A percentile compares a stretch with the other conserved stretches of the same genome.
These are phyloP conservation scores for Phenganax stokvisi DNA, from an alignment of 92 coral and sea anemone species.

Conservation along the genomic window DNA sequence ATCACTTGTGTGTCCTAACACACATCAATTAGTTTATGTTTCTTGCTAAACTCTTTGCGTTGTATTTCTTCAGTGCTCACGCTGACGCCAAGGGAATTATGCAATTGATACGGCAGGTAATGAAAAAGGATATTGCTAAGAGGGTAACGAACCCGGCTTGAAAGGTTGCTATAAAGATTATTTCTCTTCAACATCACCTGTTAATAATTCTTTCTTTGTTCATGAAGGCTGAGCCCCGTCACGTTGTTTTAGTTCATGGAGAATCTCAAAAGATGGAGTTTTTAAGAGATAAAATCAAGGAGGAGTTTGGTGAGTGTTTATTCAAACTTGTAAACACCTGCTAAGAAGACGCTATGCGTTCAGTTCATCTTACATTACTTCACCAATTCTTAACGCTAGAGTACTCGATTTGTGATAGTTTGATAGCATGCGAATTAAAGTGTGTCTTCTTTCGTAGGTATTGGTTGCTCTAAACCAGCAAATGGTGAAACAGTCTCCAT, in stretches of 20 bases:
- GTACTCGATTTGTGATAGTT: no score
- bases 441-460: conserved; percentile 39
- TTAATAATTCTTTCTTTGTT: background rate
- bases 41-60: background rate
- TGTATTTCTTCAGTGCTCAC: conserved; percentile 62
- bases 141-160: background rate
- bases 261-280: conserved; percentile 95
- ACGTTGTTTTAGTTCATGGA: conserved; percentile 92
- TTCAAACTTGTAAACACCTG: background rate
- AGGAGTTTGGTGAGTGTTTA: conserved; percentile 72
- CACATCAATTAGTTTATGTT: background rate
- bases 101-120: conserved; percentile 93
- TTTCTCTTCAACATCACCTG: background rate
- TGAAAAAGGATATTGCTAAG: background rate
- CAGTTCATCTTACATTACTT: no score
- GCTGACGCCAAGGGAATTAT: conserved; percentile 98
- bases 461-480: conserved; percentile 88
- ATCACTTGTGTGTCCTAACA: background rate
- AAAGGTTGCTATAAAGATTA: background rate
- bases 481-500: conserved; percentile 84
- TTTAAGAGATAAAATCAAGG: conserved; percentile 73
- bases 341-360: no score
- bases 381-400: no score
- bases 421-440: background rate
- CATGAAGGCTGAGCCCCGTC: conserved; percentile 81